A percentile compares a stretch with the other conserved stretches of the same genome.
Conservation (phyloP, 1,140 invertebrate species). For the Hypsibius dujardini region DNA sequence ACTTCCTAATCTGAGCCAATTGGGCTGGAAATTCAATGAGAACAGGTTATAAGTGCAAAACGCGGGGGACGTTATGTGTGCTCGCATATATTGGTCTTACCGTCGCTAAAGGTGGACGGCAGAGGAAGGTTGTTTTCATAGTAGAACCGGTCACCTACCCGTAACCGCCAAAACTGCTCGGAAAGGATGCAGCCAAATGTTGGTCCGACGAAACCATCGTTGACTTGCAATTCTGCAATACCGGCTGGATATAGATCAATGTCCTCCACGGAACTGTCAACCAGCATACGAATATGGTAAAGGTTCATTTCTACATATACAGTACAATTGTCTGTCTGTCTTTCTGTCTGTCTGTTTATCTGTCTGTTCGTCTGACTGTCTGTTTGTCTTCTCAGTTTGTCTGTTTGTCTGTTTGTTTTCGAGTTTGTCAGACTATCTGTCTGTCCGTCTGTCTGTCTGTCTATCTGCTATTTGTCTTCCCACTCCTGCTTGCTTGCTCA, state of each 20-base stretch:
- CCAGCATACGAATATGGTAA: background rate
- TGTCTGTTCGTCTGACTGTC: too few species aligned
- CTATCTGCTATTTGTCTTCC: too few species aligned
- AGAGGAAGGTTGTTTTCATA: slow-evolving; percentile 20
- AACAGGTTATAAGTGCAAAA: background rate
- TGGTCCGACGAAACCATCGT: slow-evolving; percentile 33
- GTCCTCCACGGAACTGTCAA: slow-evolving; percentile 53
- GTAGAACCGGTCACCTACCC: slow-evolving; percentile 31
- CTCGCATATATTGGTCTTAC: background rate
- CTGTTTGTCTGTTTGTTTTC: too few species aligned
- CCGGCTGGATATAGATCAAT: slow-evolving; percentile 82
- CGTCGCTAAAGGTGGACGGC: background rate
- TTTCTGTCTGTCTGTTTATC: too few species aligned
- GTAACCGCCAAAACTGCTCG: slow-evolving; percentile 59
- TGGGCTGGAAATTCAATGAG: background rate
- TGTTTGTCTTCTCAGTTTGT: too few species aligned
- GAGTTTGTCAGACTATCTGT: too few species aligned
- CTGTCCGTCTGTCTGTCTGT: too few species aligned
- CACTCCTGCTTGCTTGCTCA: too few species aligned
- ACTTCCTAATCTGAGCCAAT: slow-evolving; percentile 5
- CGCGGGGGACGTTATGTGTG: background rate
- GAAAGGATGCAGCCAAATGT: slow-evolving; percentile 82
- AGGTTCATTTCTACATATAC: too few species aligned
- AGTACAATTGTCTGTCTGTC: too few species aligned
- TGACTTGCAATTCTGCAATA: slow-evolving; percentile 34